Evolutionary conservation across 2,797 vertebrate genomes (phyloP), one percentile per base, ranked within the genome.

Genomic region (Gymnothorax reevesii): DNA sequence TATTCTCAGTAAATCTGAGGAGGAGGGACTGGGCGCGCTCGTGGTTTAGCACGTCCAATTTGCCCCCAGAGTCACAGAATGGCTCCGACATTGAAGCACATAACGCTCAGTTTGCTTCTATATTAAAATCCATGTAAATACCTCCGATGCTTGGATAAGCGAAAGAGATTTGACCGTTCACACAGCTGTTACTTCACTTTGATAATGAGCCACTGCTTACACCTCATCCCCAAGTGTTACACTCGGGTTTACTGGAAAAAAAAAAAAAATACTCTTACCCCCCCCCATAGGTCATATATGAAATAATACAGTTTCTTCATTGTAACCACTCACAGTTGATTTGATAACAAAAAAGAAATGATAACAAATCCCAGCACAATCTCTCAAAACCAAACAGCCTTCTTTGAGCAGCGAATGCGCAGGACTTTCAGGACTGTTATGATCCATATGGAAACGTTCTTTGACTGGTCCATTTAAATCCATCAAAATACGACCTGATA

Each of bases 361-460:
- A 42, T 42, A 42, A 42, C 1, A 42, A 42, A 42, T 77, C 27
- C 15, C 33, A 77, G 33, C 42, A 49, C 73, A 77, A 52, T 17
- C 73, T 77, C 13, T 17, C n/a, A 85, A 59, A 71, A 57, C 69
- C 71, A 77, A 85, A 60, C 69, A 57, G 84, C n/a, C 25, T 75
- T 85, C 73, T 77, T 17, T 85, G 84, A 8, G 0, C 33, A n/a
- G 71, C 69, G 75, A 17, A 33, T 57, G 55, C 27, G 84, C 57
- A 85, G 52, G 73, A 85, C 84, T 77, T 85, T 49, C 10, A 42
- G 59, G 54, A 17, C 25, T 54, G 20, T 42, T 66, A 42, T 64
- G 25, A 66, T 25, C 42, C 62, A 83, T 86, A 86, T 86, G 79
- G 85, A 20, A 83, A 3, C 25, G 66, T 83, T 87, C 83, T 83